Evolutionary conservation across 53 echinoderm and acorn worm genomes (phyloP).

Genomic region (Apostichopus leukothele): DNA sequence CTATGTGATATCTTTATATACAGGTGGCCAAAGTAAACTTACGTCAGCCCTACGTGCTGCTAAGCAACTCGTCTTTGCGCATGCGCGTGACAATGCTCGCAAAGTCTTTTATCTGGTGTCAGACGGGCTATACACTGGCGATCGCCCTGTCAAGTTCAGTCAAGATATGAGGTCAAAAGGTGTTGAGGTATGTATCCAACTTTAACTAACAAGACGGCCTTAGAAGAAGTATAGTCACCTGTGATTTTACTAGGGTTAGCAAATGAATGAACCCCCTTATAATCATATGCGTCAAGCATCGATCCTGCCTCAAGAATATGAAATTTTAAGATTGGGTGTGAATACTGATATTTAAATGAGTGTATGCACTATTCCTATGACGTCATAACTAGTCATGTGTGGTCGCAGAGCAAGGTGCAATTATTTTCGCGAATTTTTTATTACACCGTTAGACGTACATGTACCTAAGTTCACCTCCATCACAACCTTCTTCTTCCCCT

Average conservation of each 20-base stretch:
- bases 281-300: too few species aligned
- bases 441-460: too few species aligned
- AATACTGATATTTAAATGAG: too few species aligned
- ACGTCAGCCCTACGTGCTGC: constrained; percentile 51
- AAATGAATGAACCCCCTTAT: too few species aligned
- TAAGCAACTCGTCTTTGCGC: constrained; percentile 59
- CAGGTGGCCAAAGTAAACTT: constrained; percentile 66
- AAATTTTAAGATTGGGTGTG: too few species aligned
- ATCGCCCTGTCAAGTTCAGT: constrained; percentile 56
- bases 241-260: too few species aligned
- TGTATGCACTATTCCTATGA: not conserved
- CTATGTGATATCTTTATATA: not conserved
- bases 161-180: constrained; percentile 41
- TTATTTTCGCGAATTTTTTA: not conserved
- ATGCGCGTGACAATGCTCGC: constrained; percentile 59
- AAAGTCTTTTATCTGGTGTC: constrained; percentile 67
- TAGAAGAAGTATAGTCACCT: too few species aligned
- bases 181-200: constrained; percentile 25
- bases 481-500: too few species aligned
- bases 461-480: too few species aligned
- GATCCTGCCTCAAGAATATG: too few species aligned
- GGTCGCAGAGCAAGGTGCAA: not conserved
- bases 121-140: constrained; percentile 66
- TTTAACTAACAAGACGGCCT: too few species aligned
- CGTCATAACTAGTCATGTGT: not conserved